These are phyloP conservation scores for Pyrgus malvae DNA, from an alignment of 2,888 invertebrate genomes.

Conservation along the genomic window DNA sequence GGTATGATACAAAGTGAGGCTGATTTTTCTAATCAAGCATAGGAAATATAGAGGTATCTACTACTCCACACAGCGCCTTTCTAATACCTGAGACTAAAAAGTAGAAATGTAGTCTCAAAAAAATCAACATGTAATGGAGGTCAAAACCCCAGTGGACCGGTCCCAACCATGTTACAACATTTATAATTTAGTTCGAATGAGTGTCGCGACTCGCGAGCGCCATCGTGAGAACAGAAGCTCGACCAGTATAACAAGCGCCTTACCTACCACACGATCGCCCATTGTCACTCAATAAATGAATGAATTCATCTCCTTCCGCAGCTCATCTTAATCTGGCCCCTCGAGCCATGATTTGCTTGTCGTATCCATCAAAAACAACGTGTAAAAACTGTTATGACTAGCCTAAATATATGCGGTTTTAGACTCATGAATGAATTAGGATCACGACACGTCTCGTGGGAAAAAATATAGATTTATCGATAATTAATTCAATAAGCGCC, in stretches of 20 bases:
- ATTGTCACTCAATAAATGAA: conserved; percentile 14
- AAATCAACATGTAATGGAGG: conserved; percentile 27
- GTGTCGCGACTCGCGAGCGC: conserved; percentile 65
- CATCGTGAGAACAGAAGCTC: conserved; percentile 71
- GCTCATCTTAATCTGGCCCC: conserved; percentile 29
- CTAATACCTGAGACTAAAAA: conserved; percentile 19
- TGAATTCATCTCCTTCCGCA: conserved; percentile 19
- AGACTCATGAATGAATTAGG: conserved; percentile 64
- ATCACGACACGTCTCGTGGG: conserved; percentile 62
- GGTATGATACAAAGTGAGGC: too few species aligned
- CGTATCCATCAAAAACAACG: conserved; percentile 53
- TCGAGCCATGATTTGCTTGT: conserved; percentile 41
- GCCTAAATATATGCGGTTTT: conserved; percentile 63
- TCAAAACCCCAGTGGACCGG: conserved; percentile 52
- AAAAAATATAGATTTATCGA: conserved; percentile 41
- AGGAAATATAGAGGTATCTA: too few species aligned
- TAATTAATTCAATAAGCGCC: conserved; percentile 35
- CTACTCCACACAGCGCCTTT: background rate
- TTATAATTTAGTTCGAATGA: conserved; percentile 53
- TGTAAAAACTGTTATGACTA: conserved; percentile 68
- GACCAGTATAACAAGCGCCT: conserved; percentile 38
- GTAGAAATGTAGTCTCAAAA: conserved; percentile 14
- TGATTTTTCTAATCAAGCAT: too few species aligned
- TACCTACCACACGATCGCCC: conserved; percentile 22
- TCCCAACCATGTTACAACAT: conserved; percentile 61